These are phyloP conservation scores for Istiophorus platypterus DNA, from an alignment of 2,113 vertebrate species.

Conservation along the genomic window DNA sequence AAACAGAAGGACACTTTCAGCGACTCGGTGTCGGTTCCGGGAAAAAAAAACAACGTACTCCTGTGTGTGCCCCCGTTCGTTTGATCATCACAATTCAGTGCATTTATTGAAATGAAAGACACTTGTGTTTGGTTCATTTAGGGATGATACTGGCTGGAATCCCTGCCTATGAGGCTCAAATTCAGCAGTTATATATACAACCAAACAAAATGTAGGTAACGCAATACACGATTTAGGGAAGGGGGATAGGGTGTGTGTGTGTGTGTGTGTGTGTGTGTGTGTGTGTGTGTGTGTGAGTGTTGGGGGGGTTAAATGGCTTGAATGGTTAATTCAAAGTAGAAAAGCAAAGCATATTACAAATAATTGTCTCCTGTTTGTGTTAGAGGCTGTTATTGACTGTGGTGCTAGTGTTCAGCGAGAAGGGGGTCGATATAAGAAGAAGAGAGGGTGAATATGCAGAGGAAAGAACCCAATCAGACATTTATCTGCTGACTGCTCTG, in stretches of 20 bases:
- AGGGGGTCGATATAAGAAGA: constrained; percentile 45
- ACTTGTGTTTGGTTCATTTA: constrained; percentile 48
- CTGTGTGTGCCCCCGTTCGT: neutral
- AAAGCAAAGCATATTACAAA: constrained; percentile 65
- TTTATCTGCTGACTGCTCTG: neutral
- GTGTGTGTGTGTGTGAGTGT: neutral
- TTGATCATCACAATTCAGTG: constrained; percentile 52
- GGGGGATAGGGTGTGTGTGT: neutral
- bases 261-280: too few species aligned
- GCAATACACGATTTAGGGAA: neutral
- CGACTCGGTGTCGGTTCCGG: constrained; percentile 15
- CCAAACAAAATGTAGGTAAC: constrained; percentile 45
- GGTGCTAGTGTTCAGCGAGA: constrained; percentile 53
- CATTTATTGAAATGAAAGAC: constrained; percentile 73
- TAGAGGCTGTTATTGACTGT: constrained; percentile 42
- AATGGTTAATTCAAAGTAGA: constrained; percentile 38
- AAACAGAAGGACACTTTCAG: constrained; percentile 26
- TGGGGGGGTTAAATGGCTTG: neutral
- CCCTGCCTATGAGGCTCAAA: constrained; percentile 32
- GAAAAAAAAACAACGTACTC: constrained; percentile 14
- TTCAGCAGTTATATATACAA: constrained; percentile 32
- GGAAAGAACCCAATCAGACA: neutral
- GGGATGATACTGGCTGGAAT: neutral
- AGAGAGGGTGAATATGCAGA: constrained; percentile 22
- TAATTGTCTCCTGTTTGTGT: constrained; percentile 48